Evolutionary conservation across 2,888 invertebrate species (phyloP).

Genomic region (Argyresthia goedartella): DNA sequence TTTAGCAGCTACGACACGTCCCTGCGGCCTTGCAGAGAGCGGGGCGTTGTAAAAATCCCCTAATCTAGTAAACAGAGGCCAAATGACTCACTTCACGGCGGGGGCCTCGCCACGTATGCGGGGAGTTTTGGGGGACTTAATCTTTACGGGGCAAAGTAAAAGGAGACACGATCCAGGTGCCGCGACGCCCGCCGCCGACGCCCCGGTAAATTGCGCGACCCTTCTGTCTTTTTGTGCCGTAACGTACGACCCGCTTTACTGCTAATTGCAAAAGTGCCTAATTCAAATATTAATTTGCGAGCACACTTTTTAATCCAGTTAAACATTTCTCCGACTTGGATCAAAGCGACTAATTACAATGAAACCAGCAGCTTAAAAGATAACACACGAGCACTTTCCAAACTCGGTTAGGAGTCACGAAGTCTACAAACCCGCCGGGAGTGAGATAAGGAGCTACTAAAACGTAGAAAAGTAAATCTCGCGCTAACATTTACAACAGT

Average conservation of each 20-base stretch:
- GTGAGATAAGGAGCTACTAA: constrained; percentile 3
- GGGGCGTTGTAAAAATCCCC: constrained; percentile 62
- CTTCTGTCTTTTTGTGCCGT: constrained; percentile 51
- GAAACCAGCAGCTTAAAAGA: background rate
- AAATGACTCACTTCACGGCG: constrained; percentile 66
- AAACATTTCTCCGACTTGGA: background rate
- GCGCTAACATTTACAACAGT: constrained; percentile 53
- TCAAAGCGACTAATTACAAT: background rate
- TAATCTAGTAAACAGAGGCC: constrained; percentile 68
- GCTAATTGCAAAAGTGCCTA: constrained; percentile 50
- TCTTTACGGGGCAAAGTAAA: constrained; percentile 68
- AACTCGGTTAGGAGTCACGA: constrained; percentile 2
- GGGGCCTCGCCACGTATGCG: constrained; percentile 46
- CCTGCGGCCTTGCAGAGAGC: constrained; percentile 40
- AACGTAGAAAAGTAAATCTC: constrained; percentile 30
- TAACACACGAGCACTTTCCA: background rate
- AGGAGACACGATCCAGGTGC: constrained; percentile 68
- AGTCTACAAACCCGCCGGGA: background rate
- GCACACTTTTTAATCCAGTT: constrained; percentile 1
- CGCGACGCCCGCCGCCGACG: constrained; percentile 23
- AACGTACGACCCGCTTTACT: constrained; percentile 27
- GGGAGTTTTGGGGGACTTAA: constrained; percentile 60
- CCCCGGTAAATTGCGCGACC: constrained; percentile 45
- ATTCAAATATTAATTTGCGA: constrained; percentile 33
- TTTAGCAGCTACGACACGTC: constrained; percentile 42